Evolutionary conservation across 1,140 invertebrate genomes (phyloP).

Genomic region (Piezodorus guildinii): DNA sequence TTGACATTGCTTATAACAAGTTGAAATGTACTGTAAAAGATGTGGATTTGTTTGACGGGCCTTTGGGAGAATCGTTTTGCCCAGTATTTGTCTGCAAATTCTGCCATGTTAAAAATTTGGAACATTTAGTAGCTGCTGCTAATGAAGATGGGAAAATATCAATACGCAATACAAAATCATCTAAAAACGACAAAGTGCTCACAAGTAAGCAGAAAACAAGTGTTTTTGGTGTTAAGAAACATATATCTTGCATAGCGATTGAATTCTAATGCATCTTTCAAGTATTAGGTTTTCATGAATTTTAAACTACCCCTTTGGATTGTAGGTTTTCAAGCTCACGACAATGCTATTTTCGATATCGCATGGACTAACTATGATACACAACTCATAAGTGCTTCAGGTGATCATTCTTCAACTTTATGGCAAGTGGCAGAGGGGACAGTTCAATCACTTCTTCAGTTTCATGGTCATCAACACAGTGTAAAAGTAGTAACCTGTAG

Average conservation of each 20-base stretch:
- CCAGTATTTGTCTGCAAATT: conserved; percentile 39
- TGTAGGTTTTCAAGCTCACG: conserved; percentile 44
- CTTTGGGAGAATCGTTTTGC: not conserved
- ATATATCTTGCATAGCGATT: too few species aligned
- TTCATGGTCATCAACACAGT: conserved; percentile 61
- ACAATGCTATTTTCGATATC: conserved; percentile 80
- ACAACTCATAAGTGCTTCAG: conserved; percentile 69
- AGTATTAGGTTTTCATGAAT: too few species aligned
- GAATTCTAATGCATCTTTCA: not conserved
- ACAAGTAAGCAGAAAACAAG: not conserved
- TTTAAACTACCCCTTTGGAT: not conserved
- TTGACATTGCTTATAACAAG: conserved; percentile 7
- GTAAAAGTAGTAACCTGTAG: conserved; percentile 65
- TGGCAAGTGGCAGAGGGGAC: conserved; percentile 50
- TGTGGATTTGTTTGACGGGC: not conserved
- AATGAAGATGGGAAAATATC: conserved; percentile 72
- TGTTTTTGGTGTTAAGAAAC: too few species aligned
- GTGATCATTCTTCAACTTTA: conserved; percentile 65
- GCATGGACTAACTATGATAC: conserved; percentile 65
- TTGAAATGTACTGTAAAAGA: conserved; percentile 2
- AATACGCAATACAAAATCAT: conserved; percentile 41
- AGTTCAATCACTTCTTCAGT: conserved; percentile 41
- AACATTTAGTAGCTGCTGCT: conserved; percentile 62
- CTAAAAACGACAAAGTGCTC: not conserved
- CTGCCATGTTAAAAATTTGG: conserved; percentile 38